Evolutionary conservation across 1,140 invertebrate genomes (phyloP), one percentile per base, ranked within the genome.

Genomic region (Drosophila murphyi): DNA sequence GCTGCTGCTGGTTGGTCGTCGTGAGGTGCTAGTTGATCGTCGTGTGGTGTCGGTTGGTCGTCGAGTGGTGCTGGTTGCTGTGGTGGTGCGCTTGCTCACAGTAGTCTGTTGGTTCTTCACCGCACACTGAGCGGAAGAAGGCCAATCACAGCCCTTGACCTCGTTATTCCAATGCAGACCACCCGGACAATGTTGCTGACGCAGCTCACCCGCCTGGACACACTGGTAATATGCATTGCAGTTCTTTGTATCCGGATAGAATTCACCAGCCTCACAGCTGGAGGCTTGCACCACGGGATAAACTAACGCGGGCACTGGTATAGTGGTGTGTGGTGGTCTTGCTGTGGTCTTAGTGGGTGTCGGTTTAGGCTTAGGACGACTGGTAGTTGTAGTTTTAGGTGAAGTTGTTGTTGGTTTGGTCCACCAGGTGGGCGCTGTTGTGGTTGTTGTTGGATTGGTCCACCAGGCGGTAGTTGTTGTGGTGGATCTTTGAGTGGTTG

Each of bases 171-270:
- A 98, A 81, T 97, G 96, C n/a, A 97, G 90, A 37, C 96, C 96
- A 1, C 95, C 94, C 0, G 96, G 95, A 88, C 97, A 97, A 48
- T 76, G 89, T 31, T 95, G 94, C 75, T 96, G 95, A 34, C 94
- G 95, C 47, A 93, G 93, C 59, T 96, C 93, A 59, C 95, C 94
- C 48, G 95, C 94, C 3, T 94, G 92, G 8, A 96, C 94, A 81
- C 97, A 97, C 82, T 96, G 94, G 63, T 96, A 95, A 83, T 97
- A 98, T 0, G 94, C 94, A 65, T 95, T 95, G 76, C 97, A 98
- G 82, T 96, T 96, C 0, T 87, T 93, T 0, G 94, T 94, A 70
- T 96, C 95, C 0, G 95, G 90, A 31, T 93, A 92, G 86, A 96
- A 96, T 35, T 95, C 93, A 1, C 96, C 96, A 1, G 94, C 90